phyloP scores from a whole-genome alignment of 2,888 invertebrate genomes.

The Sylvicola cinctus region DNA sequence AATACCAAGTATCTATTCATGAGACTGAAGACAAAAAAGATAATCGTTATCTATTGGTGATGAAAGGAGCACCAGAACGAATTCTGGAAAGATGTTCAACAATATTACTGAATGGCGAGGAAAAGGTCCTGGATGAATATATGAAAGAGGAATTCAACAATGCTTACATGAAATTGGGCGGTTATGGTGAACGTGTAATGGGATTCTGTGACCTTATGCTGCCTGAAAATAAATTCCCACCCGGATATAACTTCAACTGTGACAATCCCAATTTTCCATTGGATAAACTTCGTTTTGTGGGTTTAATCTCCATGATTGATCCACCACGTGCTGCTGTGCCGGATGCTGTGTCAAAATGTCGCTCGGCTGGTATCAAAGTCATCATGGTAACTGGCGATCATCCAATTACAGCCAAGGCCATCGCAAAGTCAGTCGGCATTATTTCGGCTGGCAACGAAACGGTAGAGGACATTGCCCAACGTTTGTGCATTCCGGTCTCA shows the following conservation, averaged over 20 bases:
- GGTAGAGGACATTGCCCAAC: constrained; percentile 80
- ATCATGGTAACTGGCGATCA: constrained; percentile 95
- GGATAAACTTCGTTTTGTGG: constrained; percentile 79
- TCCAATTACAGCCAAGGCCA: constrained; percentile 89
- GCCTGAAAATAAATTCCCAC: constrained; percentile 79
- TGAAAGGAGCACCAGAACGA: constrained; percentile 97
- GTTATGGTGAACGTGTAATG: constrained; percentile 78
- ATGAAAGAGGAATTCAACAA: constrained; percentile 92
- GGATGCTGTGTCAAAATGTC: constrained; percentile 91
- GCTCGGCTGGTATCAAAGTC: constrained; percentile 91
- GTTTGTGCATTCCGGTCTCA: constrained; percentile 72
- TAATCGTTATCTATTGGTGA: constrained; percentile 70
- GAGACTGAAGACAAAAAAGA: constrained; percentile 84
- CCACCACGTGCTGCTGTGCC: constrained; percentile 94
- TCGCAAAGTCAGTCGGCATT: constrained; percentile 86
- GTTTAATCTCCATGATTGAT: constrained; percentile 97
- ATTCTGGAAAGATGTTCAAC: constrained; percentile 80
- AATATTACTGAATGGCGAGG: constrained; percentile 84
- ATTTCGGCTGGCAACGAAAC: constrained; percentile 90
- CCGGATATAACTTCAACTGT: constrained; percentile 77
- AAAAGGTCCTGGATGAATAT: constrained; percentile 75
- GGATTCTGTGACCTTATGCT: constrained; percentile 84
- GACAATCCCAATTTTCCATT: constrained; percentile 84
- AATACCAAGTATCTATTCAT: constrained; percentile 88
- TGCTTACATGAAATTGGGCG: constrained; percentile 77